Evolutionary conservation across 2,113 vertebrate genomes (phyloP).

Genomic region (Arothron firmamentum): DNA sequence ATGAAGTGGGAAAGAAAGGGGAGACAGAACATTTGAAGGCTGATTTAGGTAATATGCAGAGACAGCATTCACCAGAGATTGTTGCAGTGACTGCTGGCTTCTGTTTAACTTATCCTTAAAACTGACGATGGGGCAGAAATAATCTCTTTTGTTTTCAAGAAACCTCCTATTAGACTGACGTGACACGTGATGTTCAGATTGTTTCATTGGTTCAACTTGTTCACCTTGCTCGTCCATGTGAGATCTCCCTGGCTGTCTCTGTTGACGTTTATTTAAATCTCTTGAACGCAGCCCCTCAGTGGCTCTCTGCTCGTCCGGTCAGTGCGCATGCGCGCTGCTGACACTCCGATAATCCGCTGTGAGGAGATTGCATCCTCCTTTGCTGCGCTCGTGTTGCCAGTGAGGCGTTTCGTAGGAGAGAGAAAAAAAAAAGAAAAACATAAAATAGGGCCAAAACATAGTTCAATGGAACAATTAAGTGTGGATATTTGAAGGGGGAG

Average conservation of each 20-base stretch:
- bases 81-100: slow-evolving; percentile 43
- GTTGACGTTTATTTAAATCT: slow-evolving; percentile 50
- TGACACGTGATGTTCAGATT: neutral
- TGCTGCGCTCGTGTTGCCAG: slow-evolving; percentile 52
- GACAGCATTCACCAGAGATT: slow-evolving; percentile 64
- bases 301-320: slow-evolving; percentile 19
- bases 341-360: slow-evolving; percentile 73
- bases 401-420: slow-evolving; percentile 24
- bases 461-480: slow-evolving; percentile 1
- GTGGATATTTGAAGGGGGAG: slow-evolving; percentile 13
- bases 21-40: slow-evolving; percentile 54
- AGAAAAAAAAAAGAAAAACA: neutral
- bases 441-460: slow-evolving; percentile 1
- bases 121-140: neutral
- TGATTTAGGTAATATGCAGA: slow-evolving; percentile 61
- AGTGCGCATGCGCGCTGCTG: slow-evolving; percentile 74
- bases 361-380: slow-evolving; percentile 63
- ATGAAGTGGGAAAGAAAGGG: slow-evolving; percentile 45
- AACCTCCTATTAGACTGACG: too few relatives aligned
- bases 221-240: neutral
- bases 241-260: slow-evolving; percentile 4
- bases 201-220: neutral
- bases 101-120: slow-evolving; percentile 50
- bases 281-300: slow-evolving; percentile 58
- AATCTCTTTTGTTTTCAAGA: too few relatives aligned